These are phyloP conservation scores for Sebastes cheni DNA, from an alignment of 2,797 vertebrate genomes.

Conservation along the genomic window DNA sequence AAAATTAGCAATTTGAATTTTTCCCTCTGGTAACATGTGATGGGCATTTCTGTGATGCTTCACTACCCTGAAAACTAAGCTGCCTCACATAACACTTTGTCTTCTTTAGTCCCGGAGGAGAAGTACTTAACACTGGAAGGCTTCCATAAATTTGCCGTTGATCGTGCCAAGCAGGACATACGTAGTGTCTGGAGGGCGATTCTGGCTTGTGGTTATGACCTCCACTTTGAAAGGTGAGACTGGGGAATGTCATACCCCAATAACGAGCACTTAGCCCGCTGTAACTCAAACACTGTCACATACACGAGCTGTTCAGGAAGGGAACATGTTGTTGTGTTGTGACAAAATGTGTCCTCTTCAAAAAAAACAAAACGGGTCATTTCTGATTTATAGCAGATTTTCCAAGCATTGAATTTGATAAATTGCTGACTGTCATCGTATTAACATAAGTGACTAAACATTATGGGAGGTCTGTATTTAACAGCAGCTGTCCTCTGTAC, in stretches of 20 bases:
- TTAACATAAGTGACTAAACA: neutral
- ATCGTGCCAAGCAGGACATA: slow-evolving; percentile 97
- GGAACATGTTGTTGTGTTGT: neutral
- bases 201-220: slow-evolving; percentile 95
- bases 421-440: neutral
- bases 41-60: neutral
- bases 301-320: neutral
- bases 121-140: slow-evolving; percentile 96
- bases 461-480: neutral
- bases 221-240: slow-evolving; percentile 95
- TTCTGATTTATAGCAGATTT: neutral
- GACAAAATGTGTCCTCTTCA: neutral
- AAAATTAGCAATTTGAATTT: neutral
- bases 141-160: slow-evolving; percentile 94
- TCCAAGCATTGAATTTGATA: neutral
- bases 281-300: neutral
- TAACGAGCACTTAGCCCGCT: neutral
- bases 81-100: slow-evolving; percentile 1
- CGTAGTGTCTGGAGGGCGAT: slow-evolving; percentile 97
- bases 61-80: neutral
- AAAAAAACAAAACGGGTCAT: neutral
- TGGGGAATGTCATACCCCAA: neutral
- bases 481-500: slow-evolving; percentile 2
- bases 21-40: neutral
- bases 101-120: slow-evolving; percentile 90